phyloP scores from a whole-genome alignment of 2,113 vertebrate genomes.

The Sinocyclocheilus maitianheensis region DNA sequence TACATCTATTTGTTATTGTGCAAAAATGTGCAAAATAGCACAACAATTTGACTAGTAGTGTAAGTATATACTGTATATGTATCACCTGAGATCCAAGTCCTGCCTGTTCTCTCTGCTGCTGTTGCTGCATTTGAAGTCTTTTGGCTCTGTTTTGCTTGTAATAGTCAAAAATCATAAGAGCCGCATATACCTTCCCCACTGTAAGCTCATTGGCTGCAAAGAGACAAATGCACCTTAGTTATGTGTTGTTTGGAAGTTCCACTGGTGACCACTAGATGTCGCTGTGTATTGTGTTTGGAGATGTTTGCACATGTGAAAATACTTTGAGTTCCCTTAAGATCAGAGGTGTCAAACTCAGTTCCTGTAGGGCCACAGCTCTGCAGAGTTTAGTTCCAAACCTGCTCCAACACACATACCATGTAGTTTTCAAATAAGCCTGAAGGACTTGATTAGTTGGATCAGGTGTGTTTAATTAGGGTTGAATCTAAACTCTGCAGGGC shows the following conservation, averaged over 20 bases:
- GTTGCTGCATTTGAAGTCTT: conserved; percentile 80
- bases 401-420: no score
- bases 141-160: conserved; percentile 91
- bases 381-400: no score
- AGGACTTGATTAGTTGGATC: no score
- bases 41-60: neutral
- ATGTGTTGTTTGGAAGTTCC: neutral
- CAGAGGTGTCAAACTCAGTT: no score
- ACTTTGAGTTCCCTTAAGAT: neutral
- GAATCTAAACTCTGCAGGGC: no score
- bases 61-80: neutral
- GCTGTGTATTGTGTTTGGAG: neutral
- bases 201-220: conserved; percentile 90
- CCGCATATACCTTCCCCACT: conserved; percentile 90
- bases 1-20: neutral
- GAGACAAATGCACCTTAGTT: conserved; percentile 15
- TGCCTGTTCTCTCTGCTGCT: conserved; percentile 61
- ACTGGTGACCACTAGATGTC: conserved; percentile 11
- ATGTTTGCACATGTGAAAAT: neutral
- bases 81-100: conserved; percentile 63
- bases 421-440: no score
- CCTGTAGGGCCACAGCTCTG: no score
- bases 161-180: conserved; percentile 75
- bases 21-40: no score
- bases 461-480: no score